Conservation (phyloP, 1,140 invertebrate genomes). For the Drosophila arawakana region DNA sequence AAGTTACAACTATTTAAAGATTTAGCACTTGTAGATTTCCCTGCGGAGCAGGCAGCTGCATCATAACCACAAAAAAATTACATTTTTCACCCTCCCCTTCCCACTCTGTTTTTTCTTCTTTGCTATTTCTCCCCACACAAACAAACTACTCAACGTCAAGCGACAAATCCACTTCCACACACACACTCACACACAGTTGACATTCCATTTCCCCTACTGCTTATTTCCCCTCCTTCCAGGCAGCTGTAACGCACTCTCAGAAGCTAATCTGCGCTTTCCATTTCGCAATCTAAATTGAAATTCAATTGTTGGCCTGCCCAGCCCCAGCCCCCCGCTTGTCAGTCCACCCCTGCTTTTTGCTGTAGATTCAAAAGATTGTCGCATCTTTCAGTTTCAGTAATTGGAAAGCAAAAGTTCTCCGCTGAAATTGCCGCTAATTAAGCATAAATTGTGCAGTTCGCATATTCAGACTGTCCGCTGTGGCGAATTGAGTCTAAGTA, state of each 20-base stretch:
- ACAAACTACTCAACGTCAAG: constrained; percentile 49
- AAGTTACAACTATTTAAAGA: constrained; percentile 9
- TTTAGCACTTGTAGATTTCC: constrained; percentile 13
- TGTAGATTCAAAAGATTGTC: constrained; percentile 60
- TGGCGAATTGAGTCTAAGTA: constrained; percentile 53
- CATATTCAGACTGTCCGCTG: constrained; percentile 11
- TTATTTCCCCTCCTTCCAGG: not conserved
- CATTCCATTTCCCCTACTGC: constrained; percentile 29
- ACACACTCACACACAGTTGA: not conserved
- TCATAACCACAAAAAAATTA: not conserved
- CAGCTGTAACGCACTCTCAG: constrained; percentile 26
- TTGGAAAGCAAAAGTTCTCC: constrained; percentile 46
- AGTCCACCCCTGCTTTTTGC: not conserved
- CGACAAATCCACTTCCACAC: constrained; percentile 23
- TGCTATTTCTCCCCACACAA: constrained; percentile 12
- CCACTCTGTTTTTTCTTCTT: not conserved
- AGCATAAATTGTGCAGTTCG: constrained; percentile 63
- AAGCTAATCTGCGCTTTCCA: constrained; percentile 68
- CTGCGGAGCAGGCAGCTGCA: not conserved
- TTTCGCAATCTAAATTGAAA: constrained; percentile 74
- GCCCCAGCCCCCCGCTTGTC: not conserved
- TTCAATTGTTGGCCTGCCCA: constrained; percentile 44
- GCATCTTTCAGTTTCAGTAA: constrained; percentile 30
- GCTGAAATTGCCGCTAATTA: constrained; percentile 65
- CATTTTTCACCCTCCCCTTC: not conserved